These are phyloP conservation scores for Xylocampa areola DNA, from an alignment of 2,888 invertebrate species.

Conservation along the genomic window DNA sequence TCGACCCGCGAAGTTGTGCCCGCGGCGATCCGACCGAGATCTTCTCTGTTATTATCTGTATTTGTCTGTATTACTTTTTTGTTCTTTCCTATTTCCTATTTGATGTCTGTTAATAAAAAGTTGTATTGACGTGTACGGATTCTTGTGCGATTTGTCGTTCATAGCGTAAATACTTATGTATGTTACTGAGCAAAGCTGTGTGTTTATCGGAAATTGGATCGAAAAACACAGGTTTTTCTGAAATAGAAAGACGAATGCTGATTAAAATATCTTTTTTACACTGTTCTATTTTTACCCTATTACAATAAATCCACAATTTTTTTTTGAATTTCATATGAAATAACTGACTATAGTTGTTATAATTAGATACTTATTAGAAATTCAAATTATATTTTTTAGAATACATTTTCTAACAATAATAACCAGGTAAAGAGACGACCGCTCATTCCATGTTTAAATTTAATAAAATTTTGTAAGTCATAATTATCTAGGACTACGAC, in stretches of 20 bases:
- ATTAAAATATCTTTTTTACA: too few species aligned
- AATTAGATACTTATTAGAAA: too few species aligned
- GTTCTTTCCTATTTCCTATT: constrained; percentile 27
- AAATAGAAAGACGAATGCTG: too few species aligned
- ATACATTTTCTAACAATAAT: too few species aligned
- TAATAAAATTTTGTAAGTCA: background rate
- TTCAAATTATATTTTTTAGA: too few species aligned
- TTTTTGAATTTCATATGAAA: too few species aligned
- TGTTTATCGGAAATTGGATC: too few species aligned
- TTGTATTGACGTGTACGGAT: constrained; percentile 35
- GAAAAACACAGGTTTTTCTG: too few species aligned
- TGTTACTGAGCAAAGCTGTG: background rate
- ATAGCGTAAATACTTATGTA: constrained; percentile 22
- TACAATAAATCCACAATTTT: too few species aligned
- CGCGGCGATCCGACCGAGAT: constrained; percentile 42
- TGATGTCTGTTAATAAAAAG: constrained; percentile 37
- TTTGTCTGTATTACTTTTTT: constrained; percentile 48
- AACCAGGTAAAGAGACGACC: background rate
- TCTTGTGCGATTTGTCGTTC: constrained; percentile 17
- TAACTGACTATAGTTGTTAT: too few species aligned
- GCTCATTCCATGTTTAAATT: background rate
- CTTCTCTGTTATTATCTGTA: too few species aligned
- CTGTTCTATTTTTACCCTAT: too few species aligned
- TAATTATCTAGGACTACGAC: background rate
- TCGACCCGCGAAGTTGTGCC: constrained; percentile 56